phyloP scores from a whole-genome alignment of 2,113 vertebrate genomes.

The Larimichthys crocea region DNA sequence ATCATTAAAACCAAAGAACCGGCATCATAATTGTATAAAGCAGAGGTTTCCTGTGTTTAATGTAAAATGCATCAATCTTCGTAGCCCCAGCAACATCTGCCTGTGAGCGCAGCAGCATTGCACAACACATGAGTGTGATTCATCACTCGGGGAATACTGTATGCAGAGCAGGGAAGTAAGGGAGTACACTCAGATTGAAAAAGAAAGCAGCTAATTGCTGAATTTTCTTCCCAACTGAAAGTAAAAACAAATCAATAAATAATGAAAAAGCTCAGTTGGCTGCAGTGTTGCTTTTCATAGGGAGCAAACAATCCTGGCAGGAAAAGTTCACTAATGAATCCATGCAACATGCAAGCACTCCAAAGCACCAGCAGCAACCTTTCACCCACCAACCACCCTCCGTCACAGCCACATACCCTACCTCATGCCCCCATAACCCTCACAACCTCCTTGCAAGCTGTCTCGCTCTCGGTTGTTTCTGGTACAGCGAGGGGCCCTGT shows the following conservation, averaged over 20 bases:
- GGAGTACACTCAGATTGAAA: neutral
- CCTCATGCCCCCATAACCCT: conserved; percentile 26
- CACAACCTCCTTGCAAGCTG: conserved; percentile 47
- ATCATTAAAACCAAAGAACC: neutral
- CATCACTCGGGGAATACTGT: conserved; percentile 25
- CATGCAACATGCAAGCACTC: neutral
- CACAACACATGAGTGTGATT: conserved; percentile 21
- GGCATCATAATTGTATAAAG: neutral
- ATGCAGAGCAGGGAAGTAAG: neutral
- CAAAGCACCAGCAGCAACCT: neutral
- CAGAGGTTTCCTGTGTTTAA: conserved; percentile 6
- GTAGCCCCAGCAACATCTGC: conserved; percentile 41
- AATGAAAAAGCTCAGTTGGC: conserved; percentile 24
- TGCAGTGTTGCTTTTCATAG: conserved; percentile 17
- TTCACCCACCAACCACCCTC: conserved; percentile 12
- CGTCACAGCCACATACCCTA: conserved; percentile 3
- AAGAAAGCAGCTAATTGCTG: conserved; percentile 29
- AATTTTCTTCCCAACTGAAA: neutral
- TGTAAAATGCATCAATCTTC: conserved; percentile 19
- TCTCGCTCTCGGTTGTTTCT: conserved; percentile 7
- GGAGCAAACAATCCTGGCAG: conserved; percentile 11
- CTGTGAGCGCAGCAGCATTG: conserved; percentile 2
- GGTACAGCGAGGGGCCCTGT: conserved; percentile 28
- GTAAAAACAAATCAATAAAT: conserved; percentile 16
- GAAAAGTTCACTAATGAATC: conserved; percentile 6